These are phyloP conservation scores for Orthonevra nobilis DNA, from an alignment of 2,888 invertebrate genomes.

Conservation along the genomic window DNA sequence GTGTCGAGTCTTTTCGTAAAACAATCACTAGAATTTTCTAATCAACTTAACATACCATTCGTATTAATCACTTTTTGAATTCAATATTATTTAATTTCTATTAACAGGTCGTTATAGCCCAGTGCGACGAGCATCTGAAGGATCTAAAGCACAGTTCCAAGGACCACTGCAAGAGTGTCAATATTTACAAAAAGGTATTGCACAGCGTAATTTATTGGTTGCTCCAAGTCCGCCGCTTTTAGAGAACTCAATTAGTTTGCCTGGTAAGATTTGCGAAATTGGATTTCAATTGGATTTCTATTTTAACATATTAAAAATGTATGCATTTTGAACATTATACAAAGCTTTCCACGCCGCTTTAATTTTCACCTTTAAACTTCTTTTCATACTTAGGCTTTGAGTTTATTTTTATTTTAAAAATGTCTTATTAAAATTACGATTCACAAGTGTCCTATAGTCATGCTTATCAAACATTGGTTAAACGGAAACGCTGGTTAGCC, in stretches of 20 bases:
- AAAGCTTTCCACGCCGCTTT: neutral
- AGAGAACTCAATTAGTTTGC: conserved; percentile 80
- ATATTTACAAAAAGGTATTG: conserved; percentile 84
- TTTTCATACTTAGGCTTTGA: too few species aligned
- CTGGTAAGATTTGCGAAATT: conserved; percentile 76
- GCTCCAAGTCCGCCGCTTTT: conserved; percentile 80
- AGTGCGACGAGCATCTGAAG: conserved; percentile 92
- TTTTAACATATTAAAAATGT: conserved; percentile 3
- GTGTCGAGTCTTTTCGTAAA: too few species aligned
- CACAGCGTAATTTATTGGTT: conserved; percentile 79
- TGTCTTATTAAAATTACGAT: too few species aligned
- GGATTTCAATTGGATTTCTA: conserved; percentile 24
- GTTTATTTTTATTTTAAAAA: too few species aligned
- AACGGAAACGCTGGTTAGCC: too few species aligned
- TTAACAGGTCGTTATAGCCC: conserved; percentile 88
- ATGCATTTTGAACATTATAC: conserved; percentile 3
- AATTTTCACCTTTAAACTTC: neutral
- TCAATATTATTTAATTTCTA: neutral
- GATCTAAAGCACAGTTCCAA: conserved; percentile 82
- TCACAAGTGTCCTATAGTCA: too few species aligned
- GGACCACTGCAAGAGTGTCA: conserved; percentile 89
- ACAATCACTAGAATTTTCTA: too few species aligned
- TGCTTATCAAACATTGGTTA: too few species aligned
- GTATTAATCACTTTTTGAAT: too few species aligned
- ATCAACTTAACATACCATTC: too few species aligned